phyloP scores from a whole-genome alignment of 2,797 vertebrate genomes.

The Poecile montanus region DNA sequence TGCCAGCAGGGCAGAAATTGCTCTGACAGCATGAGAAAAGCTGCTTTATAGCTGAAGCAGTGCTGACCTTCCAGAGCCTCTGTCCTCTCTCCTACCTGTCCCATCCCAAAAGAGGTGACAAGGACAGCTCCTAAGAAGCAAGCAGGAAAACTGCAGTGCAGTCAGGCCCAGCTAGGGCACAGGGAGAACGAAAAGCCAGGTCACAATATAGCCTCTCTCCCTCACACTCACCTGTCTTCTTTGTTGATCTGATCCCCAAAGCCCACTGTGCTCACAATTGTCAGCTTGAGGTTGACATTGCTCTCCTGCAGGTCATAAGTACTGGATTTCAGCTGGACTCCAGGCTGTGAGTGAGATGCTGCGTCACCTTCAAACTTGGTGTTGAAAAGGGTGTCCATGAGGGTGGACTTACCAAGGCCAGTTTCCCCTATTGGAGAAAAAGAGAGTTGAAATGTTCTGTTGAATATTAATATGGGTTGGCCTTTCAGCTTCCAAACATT shows the following conservation, averaged over 20 bases:
- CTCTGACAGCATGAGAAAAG: neutral
- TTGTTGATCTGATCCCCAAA: constrained; percentile 99
- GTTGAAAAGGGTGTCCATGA: constrained; percentile 99
- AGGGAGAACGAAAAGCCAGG: neutral
- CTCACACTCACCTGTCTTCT: constrained; percentile 88
- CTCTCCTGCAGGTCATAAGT: constrained; percentile 97
- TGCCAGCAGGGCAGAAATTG: neutral
- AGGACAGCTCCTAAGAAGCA: neutral
- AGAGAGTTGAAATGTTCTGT: neutral
- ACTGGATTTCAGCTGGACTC: constrained; percentile 93
- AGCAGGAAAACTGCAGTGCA: neutral
- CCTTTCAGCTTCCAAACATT: constrained; percentile 26
- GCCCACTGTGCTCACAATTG: constrained; percentile 92
- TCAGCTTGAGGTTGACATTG: constrained; percentile 94
- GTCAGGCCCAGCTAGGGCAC: neutral
- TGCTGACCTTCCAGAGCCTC: neutral
- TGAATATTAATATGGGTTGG: neutral
- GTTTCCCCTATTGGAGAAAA: constrained; percentile 86
- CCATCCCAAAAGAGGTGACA: neutral
- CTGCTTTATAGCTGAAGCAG: neutral
- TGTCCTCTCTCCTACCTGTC: neutral
- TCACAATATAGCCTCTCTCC: fast-evolving
- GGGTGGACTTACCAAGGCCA: constrained; percentile 95
- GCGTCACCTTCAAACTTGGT: constrained; percentile 97
- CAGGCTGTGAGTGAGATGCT: constrained; percentile 92